These are phyloP conservation scores for Epinephelus cyanopodus DNA, from an alignment of 2,113 vertebrate genomes.

Conservation along the genomic window DNA sequence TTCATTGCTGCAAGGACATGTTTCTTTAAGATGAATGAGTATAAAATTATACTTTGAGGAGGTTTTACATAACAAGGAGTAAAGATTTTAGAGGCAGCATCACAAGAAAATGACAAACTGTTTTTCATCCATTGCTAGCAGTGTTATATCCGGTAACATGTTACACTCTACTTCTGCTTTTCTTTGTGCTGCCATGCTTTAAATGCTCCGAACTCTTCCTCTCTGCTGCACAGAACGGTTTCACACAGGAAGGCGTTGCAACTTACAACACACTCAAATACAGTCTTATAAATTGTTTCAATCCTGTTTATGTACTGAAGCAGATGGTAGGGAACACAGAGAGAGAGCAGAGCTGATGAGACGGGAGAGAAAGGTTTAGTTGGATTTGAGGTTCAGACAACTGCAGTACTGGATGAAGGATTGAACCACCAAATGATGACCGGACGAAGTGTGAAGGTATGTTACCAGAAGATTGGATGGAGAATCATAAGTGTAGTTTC, in stretches of 20 bases:
- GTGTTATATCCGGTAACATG: constrained; percentile 77
- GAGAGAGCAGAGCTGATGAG: background rate
- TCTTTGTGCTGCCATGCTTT: constrained; percentile 34
- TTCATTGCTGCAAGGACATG: background rate
- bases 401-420: background rate
- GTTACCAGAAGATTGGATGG: background rate
- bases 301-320: background rate
- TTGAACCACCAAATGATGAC: constrained; percentile 27
- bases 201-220: constrained; percentile 29
- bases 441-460: constrained; percentile 48
- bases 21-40: background rate
- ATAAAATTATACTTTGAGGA: background rate
- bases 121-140: constrained; percentile 6
- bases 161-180: constrained; percentile 58
- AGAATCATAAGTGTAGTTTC: background rate
- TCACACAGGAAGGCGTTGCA: constrained; percentile 55
- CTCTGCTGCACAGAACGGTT: constrained; percentile 26
- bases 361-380: background rate
- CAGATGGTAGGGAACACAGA: background rate
- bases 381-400: background rate
- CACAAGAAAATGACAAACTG: background rate
- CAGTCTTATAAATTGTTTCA: background rate
- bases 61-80: too few species aligned
- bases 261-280: constrained; percentile 4
- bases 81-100: background rate